Evolutionary conservation across 92 coral and sea anemone genomes (phyloP), one percentile per base, ranked within the genome.

Genomic region (Parazoanthus darwini): DNA sequence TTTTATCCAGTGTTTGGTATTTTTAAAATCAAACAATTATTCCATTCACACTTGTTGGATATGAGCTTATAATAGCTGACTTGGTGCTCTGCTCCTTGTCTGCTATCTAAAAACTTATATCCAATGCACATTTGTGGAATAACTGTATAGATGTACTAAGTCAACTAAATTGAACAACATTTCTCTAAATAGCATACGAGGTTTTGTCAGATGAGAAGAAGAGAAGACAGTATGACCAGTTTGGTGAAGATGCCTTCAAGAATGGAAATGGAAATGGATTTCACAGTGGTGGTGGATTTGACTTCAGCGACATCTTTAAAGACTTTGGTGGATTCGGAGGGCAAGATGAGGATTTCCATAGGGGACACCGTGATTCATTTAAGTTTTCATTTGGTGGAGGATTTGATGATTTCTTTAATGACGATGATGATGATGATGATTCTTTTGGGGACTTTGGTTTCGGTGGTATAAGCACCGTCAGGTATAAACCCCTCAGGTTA

Each of bases 311-410:
- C 82, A 8, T 96, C n/a, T 96, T 96, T 46, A 91, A 92, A 94
- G 94, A 94, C 90, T 94, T 94, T 92, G 91, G 92, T 88, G 94
- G 88, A 39, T 82, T 81, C 85, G 94, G 96, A 59, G 90, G 93
- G 8, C 82, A 68, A 10, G 80, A 74, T 8, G 82, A 77, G 10
- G 86, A 88, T 82, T 90, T 91, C 56, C 92, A 91, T 5, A 91
- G 90, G 65, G 94, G 94, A 54, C 87, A 86, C 81, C 96, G 93
- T 42, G 91, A 87, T 71, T 85, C 91, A 80, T 95, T 91, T 88
- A 96, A 94, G 91, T 96, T 95, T 92, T 95, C 99, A 42, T 96
- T 96, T 89, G 98, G 96, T 44, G 99, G 89, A 26, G 95, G 98
- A n/a, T 96, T 96, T 92, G 97, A 95, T 83, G 99, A 96, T 89